Evolutionary conservation across 2,888 invertebrate species (phyloP).

Genomic region (Galerucella nymphaeae): DNA sequence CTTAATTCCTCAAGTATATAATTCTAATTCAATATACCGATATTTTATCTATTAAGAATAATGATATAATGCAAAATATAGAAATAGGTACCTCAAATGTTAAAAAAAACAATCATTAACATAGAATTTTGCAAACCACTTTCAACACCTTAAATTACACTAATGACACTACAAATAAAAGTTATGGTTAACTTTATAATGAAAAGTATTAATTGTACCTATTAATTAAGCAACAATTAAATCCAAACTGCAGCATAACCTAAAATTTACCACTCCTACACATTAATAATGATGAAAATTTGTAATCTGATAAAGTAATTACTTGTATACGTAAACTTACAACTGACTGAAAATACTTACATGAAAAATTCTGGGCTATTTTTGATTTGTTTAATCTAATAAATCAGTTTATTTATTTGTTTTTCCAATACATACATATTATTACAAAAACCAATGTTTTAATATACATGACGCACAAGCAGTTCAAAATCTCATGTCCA

Average conservation of each 20-base stretch:
- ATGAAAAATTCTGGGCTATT: conserved; percentile 28
- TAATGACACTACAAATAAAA: background rate
- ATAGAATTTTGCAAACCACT: conserved; percentile 1
- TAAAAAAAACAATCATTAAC: background rate
- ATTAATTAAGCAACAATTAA: conserved; percentile 13
- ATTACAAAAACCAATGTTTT: conserved; percentile 18
- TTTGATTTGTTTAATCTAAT: conserved; percentile 29
- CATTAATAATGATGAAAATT: conserved; percentile 15
- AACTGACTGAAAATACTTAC: conserved; percentile 32
- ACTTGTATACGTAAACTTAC: background rate
- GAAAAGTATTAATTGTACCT: conserved; percentile 4
- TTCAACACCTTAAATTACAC: background rate
- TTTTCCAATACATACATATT: conserved; percentile 20
- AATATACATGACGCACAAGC: conserved; percentile 20
- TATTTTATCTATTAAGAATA: no score
- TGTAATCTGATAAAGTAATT: conserved; percentile 17
- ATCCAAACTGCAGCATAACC: conserved; percentile 22
- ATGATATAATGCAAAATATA: background rate
- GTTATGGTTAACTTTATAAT: background rate
- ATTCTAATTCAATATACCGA: no score
- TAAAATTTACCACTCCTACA: conserved; percentile 19
- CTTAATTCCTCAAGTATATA: background rate
- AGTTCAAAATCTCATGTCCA: conserved; percentile 4
- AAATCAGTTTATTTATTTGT: conserved; percentile 28
- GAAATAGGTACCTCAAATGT: background rate